Evolutionary conservation across 2,113 vertebrate genomes (phyloP).

Genomic region (Climacteris rufus): DNA sequence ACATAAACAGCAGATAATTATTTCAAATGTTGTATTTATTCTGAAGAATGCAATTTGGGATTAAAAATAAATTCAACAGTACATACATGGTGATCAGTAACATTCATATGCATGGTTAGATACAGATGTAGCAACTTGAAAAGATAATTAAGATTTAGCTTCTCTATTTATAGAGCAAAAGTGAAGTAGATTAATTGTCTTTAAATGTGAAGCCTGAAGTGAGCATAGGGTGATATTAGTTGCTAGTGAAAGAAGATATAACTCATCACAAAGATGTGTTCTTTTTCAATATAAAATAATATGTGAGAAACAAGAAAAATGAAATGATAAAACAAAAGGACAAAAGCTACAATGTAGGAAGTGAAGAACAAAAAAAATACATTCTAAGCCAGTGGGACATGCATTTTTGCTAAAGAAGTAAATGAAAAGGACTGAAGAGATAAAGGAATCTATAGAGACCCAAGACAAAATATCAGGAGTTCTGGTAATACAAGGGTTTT

Average conservation of each 20-base stretch:
- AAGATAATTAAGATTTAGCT: constrained; percentile 64
- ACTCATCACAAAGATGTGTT: background rate
- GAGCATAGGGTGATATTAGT: background rate
- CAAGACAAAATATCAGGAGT: background rate
- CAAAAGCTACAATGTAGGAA: background rate
- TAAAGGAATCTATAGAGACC: background rate
- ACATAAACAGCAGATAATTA: constrained; percentile 25
- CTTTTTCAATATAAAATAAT: background rate
- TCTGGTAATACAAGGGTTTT: background rate
- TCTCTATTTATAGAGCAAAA: constrained; percentile 68
- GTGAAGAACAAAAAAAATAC: background rate
- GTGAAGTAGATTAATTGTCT: constrained; percentile 62
- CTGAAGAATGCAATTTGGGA: constrained; percentile 15
- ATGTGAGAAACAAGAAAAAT: background rate
- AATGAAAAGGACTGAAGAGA: constrained; percentile 16
- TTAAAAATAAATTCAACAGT: constrained; percentile 57
- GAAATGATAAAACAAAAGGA: background rate
- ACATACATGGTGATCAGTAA: constrained; percentile 47
- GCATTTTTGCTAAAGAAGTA: background rate
- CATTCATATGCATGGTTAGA: constrained; percentile 54
- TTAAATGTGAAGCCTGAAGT: constrained; percentile 45
- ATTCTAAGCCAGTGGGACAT: background rate
- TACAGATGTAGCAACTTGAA: constrained; percentile 49
- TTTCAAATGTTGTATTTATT: constrained; percentile 35
- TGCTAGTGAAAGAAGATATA: constrained; percentile 2